Conservation (phyloP, 1,140 invertebrate species). For the Lerema accius region DNA sequence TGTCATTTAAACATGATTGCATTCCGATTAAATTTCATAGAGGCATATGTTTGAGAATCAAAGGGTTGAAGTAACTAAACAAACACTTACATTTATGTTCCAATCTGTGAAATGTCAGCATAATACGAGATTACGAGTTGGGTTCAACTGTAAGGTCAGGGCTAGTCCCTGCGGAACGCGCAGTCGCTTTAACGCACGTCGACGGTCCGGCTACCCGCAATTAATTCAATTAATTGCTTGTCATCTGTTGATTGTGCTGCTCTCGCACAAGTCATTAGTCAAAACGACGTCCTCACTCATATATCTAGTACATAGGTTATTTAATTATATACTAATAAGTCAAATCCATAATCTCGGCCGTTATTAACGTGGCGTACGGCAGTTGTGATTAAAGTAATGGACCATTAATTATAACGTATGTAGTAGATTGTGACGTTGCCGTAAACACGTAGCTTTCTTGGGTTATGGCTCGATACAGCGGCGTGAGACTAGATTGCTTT, state of each 20-base stretch:
- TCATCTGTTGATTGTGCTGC: constrained; percentile 71
- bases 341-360: constrained; percentile 54
- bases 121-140: constrained; percentile 6
- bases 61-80: background rate
- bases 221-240: constrained; percentile 76
- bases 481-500: constrained; percentile 18
- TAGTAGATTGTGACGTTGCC: constrained; percentile 36
- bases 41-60: background rate
- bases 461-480: constrained; percentile 30
- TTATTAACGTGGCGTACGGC: constrained; percentile 50
- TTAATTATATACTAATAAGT: constrained; percentile 71
- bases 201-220: constrained; percentile 41
- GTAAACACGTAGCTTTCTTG: constrained; percentile 35
- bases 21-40: background rate
- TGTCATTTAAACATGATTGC: too few species aligned
- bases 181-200: constrained; percentile 1
- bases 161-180: constrained; percentile 1
- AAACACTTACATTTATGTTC: constrained; percentile 7
- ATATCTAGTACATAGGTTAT: constrained; percentile 48
- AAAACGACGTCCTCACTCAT: constrained; percentile 52
- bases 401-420: constrained; percentile 42
- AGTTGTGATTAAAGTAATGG: constrained; percentile 40
- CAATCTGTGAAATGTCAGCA: background rate
- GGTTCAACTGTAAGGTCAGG: background rate
- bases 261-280: constrained; percentile 69